phyloP scores from a whole-genome alignment of 2,113 vertebrate species.

The Malurus melanocephalus region DNA sequence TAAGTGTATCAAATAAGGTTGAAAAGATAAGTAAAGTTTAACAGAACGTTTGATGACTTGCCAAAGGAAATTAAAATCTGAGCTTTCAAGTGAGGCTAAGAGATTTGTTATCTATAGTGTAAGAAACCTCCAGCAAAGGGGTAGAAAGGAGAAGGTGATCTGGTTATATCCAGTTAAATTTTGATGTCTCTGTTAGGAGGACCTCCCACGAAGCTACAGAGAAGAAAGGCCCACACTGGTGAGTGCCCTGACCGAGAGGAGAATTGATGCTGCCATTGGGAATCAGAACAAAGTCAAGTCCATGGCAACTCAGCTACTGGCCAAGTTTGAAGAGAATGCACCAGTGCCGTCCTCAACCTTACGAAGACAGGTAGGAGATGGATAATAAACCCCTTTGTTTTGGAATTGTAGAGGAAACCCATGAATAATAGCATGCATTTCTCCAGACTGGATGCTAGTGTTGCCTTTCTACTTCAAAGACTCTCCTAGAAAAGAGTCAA shows the following conservation, averaged over 20 bases:
- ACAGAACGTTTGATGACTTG: neutral
- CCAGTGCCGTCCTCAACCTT: slow-evolving; percentile 78
- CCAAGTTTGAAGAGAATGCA: slow-evolving; percentile 95
- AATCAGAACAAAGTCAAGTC: slow-evolving; percentile 97
- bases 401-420: neutral
- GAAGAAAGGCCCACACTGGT: slow-evolving; percentile 77
- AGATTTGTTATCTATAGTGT: neutral
- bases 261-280: slow-evolving; percentile 75
- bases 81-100: neutral
- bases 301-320: slow-evolving; percentile 94
- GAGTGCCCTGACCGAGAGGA: slow-evolving; percentile 77
- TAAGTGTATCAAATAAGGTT: neutral
- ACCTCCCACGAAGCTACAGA: slow-evolving; percentile 66
- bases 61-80: neutral
- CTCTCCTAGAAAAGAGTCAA: neutral
- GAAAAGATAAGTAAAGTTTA: neutral
- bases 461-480: neutral
- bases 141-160: neutral
- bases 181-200: slow-evolving; percentile 75
- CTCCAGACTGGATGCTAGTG: neutral
- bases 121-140: neutral
- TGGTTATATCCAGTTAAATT: neutral
- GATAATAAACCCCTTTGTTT: neutral
- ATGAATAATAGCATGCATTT: neutral
- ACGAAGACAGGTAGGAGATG: slow-evolving; percentile 84